Conservation (phyloP, 2,797 vertebrate species). For the Hozukius guyotensis region DNA sequence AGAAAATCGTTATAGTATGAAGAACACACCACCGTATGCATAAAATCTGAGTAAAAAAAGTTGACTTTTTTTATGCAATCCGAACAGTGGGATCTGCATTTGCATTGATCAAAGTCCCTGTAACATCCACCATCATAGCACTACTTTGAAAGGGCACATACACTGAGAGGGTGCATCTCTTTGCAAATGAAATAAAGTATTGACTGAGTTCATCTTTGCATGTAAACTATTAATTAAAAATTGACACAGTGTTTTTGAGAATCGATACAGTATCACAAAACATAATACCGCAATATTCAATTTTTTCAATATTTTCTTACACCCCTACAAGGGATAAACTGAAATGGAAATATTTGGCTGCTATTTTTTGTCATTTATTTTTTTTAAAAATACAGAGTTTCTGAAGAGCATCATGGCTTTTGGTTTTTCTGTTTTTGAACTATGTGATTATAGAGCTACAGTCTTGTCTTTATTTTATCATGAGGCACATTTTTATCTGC, state of each 20-base stretch:
- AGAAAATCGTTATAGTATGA: neutral
- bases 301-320: too few relatives aligned
- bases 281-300: too few relatives aligned
- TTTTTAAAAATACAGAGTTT: too few relatives aligned
- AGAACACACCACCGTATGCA: neutral
- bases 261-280: too few relatives aligned
- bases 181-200: too few relatives aligned
- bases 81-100: neutral
- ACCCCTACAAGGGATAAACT: neutral
- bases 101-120: neutral
- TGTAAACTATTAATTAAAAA: too few relatives aligned
- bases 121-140: neutral
- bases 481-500: neutral
- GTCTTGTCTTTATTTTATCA: neutral
- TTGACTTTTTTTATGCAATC: neutral
- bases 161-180: too few relatives aligned
- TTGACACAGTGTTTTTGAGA: too few relatives aligned
- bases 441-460: neutral
- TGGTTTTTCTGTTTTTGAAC: neutral
- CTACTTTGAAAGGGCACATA: neutral
- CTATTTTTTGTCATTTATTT: neutral
- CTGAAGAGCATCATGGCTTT: neutral
- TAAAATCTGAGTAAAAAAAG: neutral
- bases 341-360: neutral
- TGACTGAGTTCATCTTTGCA: too few relatives aligned